Base-by-base conservation (phyloP, 2,888 invertebrate genomes). In the Oxyteleia sp. region DNA sequence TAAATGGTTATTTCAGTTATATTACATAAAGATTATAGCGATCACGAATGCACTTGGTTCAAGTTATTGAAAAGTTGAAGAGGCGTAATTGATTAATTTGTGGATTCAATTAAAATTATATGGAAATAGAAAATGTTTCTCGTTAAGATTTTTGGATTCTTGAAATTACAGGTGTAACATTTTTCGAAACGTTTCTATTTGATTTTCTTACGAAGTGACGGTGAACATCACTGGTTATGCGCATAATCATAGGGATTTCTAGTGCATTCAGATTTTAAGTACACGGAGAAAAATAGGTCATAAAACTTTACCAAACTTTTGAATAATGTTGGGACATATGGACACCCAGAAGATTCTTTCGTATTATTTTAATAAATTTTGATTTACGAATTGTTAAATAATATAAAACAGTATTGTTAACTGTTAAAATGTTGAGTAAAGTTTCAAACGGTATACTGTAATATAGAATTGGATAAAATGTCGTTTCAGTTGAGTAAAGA, bases 241-340 rank as follows among this genome's bases (percentile, higher is more conserved):
- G 11, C 32, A 32, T 23, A 32, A 53, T 53, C 13, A 29, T 8
- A 23, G 15, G n/a, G 5, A 29, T 51, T 51, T 51, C 32, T 10
- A 32, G 32, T 29, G 16, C 29, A 53, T 53, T 53, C 53, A 53
- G 16, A 8, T 53, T 32, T 53, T 53, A 15, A 53, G 53, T 32
- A n/a, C n/a, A n/a, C n/a, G n/a, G n/a, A n/a, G n/a, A n/a, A n/a
- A n/a, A n/a, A n/a, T n/a, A n/a, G n/a, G n/a, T n/a, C n/a, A n/a
- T n/a, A n/a, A n/a, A n/a, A n/a, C n/a, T n/a, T n/a, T n/a, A n/a
- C n/a, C n/a, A n/a, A n/a, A n/a, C n/a, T n/a, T n/a, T n/a, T n/a
- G n/a, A n/a, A n/a, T n/a, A n/a, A n/a, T n/a, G n/a, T n/a, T n/a
- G n/a, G n/a, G n/a, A n/a, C n/a, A n/a, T n/a, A n/a, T n/a, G n/a